Base-by-base conservation (phyloP, 2,888 invertebrate species). In the Amphipoea oculea region DNA sequence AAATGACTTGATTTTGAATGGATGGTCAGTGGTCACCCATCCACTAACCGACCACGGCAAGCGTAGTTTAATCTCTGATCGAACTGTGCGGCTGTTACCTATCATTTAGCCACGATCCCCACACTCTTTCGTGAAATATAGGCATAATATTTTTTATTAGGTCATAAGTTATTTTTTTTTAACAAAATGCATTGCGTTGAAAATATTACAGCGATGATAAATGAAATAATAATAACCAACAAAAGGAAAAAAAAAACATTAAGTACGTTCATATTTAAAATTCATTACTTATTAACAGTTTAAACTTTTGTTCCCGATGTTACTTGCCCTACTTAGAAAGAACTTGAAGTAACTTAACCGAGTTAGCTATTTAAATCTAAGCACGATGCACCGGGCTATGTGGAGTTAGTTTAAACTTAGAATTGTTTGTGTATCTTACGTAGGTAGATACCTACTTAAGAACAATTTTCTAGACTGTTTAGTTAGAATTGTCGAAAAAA, bases 301-400 rank as follows among this genome's bases (percentile, higher is more conserved):
- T 48, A 48, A 14, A 82, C 77, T 79, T 86, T 77, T 76, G 75
- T 70, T 23, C 2, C 29, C 57, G 70, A 80, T 40, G 40, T 73
- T 88, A 87, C 87, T 73, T 71, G 87, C 51, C 86, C 88, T 72
- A 88, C 83, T 83, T 88, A 36, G 14, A 66, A 71, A 36, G 40
- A 66, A 78, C 70, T 86, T 82, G 60, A 71, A 76, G 45, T 73
- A 65, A 78, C 78, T 86, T 82, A 88, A 86, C 83, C 81, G 79
- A 82, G 78, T 82, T 42, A 80, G 65, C 78, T 66, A 83, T 85
- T 86, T 87, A 79, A 77, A 76, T 66, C 63, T 80, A 72, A 79
- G 76, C 78, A 75, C 84, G 69, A 67, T 77, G 72, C 75, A 73
- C 57, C 45, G 17, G 29, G 57, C 29, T 82, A 60, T 69, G 69